A percentile compares a stretch with the other conserved stretches of the same genome.
These are phyloP conservation scores for Vicugna pacos DNA, from an alignment of 2,113 vertebrate genomes.

Conservation along the genomic window DNA sequence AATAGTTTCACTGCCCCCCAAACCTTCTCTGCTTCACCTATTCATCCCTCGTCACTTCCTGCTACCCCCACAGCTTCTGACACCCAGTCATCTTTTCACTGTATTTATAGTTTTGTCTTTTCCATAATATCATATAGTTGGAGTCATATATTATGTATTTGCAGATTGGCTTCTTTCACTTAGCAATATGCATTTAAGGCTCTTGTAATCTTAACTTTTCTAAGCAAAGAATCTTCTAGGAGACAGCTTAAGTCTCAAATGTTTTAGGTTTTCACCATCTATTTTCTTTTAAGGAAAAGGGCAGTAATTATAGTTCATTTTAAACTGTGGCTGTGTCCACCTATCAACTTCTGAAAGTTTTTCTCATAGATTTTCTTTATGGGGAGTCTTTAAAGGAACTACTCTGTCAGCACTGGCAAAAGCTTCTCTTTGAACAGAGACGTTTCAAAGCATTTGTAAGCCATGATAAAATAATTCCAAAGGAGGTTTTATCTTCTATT, in stretches of 20 bases:
- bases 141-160: not conserved
- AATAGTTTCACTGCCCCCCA: not conserved
- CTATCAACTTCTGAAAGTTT: not conserved
- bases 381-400: not conserved
- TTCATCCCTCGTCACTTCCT: not conserved
- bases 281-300: not conserved
- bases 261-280: not conserved
- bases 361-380: constrained; percentile 4
- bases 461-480: not conserved
- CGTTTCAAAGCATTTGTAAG: not conserved
- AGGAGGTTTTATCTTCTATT: not conserved
- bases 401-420: not conserved
- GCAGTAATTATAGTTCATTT: not conserved
- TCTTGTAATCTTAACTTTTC: constrained; percentile 29
- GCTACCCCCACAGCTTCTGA: too few relatives aligned
- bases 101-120: not conserved
- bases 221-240: not conserved
- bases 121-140: not conserved
- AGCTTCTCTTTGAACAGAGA: not conserved
- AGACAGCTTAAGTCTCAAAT: not conserved
- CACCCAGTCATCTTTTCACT: not conserved
- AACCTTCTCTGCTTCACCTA: not conserved
- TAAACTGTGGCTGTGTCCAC: constrained; percentile 1
- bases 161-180: not conserved
- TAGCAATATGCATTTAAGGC: not conserved